Base-by-base conservation (phyloP, 2,797 vertebrate species). In the Centroberyx gerrardi region DNA sequence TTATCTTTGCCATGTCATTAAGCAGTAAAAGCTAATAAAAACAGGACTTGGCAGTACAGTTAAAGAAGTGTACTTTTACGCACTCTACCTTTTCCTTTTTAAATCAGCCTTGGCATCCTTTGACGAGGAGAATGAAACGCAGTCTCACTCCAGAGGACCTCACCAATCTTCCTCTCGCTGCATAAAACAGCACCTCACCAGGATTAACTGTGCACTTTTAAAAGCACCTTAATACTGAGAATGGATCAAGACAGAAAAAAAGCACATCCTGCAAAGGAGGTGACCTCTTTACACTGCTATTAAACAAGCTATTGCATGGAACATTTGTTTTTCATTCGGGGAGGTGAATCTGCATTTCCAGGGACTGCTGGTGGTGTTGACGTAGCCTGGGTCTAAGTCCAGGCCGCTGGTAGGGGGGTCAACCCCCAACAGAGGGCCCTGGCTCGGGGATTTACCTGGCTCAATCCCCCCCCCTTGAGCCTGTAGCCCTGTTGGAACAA, bases 271-370 rank as follows among this genome's bases (percentile, higher is more conserved):
- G 74, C 68, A 76, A 75, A 31, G 38, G 60, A 79, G 68, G 76
- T 84, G 71, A 90, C 76, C 77, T 86, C 73, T 72, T 89, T 29
- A 33, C 72, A 72, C 49, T 36, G 42, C 73, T 71, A 81, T 90
- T 86, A 86, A 85, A 88, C 70, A 87, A 83, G 84, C 72, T 79
- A 87, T 84, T 90, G 82, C 67, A 81, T 85, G 71, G 48, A 88
- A 88, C 76, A 79, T 82, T 83, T 91, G 82, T 87, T 90, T 82
- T 86, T 91, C 85, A 87, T 92, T 89, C 78, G 61, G 79, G 59
- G 52, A 68, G 80, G 65, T 71, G 67, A 90, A 88, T 85, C 79
- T 88, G 81, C 68, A 90, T 90, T 85, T 92, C 80, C 68, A 87
- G 75, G 67, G 53, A 76, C 72, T 76, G 44, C 72, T 53, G 51